Conservation (phyloP, 2,888 invertebrate species). For the Lasioglossum malachurum region DNA sequence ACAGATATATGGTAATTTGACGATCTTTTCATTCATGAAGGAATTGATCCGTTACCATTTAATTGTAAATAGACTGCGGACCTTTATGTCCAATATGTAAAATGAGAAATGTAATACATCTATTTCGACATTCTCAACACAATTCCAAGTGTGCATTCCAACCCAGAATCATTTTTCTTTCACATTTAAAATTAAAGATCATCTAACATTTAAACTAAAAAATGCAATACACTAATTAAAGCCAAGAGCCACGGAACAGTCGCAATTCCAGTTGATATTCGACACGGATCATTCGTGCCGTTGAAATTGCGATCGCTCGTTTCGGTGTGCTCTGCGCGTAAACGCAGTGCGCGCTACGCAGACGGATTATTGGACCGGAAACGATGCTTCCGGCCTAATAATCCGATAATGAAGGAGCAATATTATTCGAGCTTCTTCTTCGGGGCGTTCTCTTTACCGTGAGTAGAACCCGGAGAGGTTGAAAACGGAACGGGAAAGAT, state of each 20-base stretch:
- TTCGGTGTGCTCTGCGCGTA: neutral
- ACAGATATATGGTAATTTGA: neutral
- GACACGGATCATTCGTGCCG: neutral
- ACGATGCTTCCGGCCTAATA: slow-evolving; percentile 37
- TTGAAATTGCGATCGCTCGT: neutral
- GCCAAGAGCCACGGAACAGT: no score
- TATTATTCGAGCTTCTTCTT: slow-evolving; percentile 18
- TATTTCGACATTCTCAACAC: neutral
- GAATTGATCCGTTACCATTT: neutral
- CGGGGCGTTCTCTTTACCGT: neutral
- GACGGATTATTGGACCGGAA: slow-evolving; percentile 27
- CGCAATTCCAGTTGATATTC: neutral
- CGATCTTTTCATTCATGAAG: neutral
- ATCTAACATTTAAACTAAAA: neutral
- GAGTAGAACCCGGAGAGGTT: neutral
- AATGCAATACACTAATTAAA: neutral
- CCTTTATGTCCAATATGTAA: neutral
- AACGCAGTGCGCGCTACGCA: neutral
- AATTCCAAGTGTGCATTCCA: neutral
- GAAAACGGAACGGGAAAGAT: slow-evolving; percentile 36
- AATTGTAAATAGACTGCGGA: neutral
- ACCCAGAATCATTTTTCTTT: neutral
- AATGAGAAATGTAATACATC: neutral
- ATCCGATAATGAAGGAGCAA: slow-evolving; percentile 23
- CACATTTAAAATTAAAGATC: neutral